A percentile compares a stretch with the other conserved stretches of the same genome.
phyloP scores from a whole-genome alignment of 2,888 invertebrate genomes.

The Xanthia icteritia region DNA sequence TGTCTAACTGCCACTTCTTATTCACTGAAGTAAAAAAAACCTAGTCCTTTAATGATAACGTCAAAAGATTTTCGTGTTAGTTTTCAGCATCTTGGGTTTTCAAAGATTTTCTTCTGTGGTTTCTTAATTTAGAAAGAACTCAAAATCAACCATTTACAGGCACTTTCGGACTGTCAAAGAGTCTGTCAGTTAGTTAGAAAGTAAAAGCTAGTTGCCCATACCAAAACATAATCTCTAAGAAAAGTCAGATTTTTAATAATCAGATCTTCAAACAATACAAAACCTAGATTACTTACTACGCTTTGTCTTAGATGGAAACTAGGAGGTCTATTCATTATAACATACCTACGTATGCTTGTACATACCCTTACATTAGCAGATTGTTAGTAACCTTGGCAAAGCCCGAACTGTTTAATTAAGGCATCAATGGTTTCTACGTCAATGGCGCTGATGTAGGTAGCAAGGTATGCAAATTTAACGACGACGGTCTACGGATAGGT shows the following conservation, averaged over 20 bases:
- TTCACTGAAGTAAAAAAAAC: constrained; percentile 12
- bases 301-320: constrained; percentile 15
- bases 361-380: constrained; percentile 24
- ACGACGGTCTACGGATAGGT: background rate
- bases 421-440: constrained; percentile 35
- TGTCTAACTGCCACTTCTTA: constrained; percentile 1
- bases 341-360: background rate
- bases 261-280: background rate
- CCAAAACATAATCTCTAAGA: background rate
- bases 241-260: background rate
- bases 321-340: background rate
- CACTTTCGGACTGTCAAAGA: background rate
- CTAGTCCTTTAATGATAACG: constrained; percentile 14
- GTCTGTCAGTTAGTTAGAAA: background rate
- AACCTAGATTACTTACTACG: background rate
- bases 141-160: background rate
- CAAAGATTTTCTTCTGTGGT: background rate
- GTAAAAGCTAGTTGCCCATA: background rate
- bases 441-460: constrained; percentile 24
- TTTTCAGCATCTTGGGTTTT: background rate
- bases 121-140: background rate
- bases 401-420: constrained; percentile 41
- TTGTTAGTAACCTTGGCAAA: constrained; percentile 39
- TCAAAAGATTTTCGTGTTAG: background rate
- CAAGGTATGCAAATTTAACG: constrained; percentile 43